A percentile compares a stretch with the other conserved stretches of the same genome.
phyloP scores from a whole-genome alignment of 2,113 vertebrate species.

The Ochotona curzoniae region DNA sequence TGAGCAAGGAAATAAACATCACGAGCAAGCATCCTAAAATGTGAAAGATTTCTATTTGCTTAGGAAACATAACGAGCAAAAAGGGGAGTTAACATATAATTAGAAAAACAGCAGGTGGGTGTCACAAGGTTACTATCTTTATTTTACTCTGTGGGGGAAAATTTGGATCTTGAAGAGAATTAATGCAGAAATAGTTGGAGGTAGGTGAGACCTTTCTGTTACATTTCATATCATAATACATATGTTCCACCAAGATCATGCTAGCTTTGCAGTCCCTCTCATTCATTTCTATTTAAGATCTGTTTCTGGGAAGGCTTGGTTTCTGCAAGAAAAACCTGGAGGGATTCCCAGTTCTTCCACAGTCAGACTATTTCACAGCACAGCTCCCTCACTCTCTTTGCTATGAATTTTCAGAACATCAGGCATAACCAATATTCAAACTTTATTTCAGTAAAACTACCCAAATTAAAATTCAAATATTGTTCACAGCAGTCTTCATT shows the following conservation, averaged over 20 bases:
- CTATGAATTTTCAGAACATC: conserved; percentile 59
- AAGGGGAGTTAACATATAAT: background rate
- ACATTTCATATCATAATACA: background rate
- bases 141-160: background rate
- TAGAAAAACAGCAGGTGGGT: fast-evolving
- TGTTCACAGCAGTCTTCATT: conserved; percentile 28
- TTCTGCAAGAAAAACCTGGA: conserved; percentile 51
- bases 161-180: background rate
- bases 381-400: conserved; percentile 54
- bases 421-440: conserved; percentile 32
- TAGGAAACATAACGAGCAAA: background rate
- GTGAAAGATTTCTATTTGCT: background rate
- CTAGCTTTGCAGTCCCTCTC: background rate
- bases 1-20: background rate
- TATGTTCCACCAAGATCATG: background rate
- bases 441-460: conserved; percentile 42
- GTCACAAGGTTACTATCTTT: background rate
- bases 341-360: conserved; percentile 21
- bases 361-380: conserved; percentile 1
- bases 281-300: conserved; percentile 47
- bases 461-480: conserved; percentile 36
- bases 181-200: background rate
- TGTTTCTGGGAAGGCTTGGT: conserved; percentile 59
- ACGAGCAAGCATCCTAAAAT: background rate
- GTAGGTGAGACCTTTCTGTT: background rate